These are phyloP conservation scores for Loris lydekkerianus DNA, from an alignment of 2,797 vertebrate species.

Conservation along the genomic window DNA sequence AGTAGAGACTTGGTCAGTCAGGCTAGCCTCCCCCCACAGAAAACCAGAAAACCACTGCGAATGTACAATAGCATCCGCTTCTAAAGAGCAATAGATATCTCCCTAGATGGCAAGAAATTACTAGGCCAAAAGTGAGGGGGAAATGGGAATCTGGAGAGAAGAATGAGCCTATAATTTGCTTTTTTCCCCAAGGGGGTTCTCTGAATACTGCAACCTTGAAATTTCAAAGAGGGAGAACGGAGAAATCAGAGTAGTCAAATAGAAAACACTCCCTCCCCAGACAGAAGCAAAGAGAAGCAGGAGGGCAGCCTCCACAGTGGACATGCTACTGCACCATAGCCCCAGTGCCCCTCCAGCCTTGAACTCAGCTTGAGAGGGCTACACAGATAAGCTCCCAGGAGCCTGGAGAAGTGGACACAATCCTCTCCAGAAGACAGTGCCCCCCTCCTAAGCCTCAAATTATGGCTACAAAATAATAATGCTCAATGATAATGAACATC, in stretches of 20 bases:
- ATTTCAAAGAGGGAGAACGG: no score
- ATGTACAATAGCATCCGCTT: background rate
- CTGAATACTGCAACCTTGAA: accelerated
- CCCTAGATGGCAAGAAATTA: background rate
- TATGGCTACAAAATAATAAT: background rate
- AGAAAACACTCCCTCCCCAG: background rate
- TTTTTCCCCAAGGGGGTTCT: background rate
- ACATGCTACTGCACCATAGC: no score
- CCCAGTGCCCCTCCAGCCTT: background rate
- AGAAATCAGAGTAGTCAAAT: background rate
- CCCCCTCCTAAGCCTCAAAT: background rate
- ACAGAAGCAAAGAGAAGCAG: background rate
- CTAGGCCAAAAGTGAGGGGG: background rate
- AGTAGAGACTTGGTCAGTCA: accelerated
- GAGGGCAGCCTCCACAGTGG: no score
- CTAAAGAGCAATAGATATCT: background rate
- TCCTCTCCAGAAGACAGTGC: background rate
- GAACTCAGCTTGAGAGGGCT: background rate
- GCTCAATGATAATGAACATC: no score
- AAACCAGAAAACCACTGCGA: background rate
- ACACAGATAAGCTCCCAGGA: background rate
- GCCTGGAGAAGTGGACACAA: background rate
- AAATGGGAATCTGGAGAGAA: accelerated
- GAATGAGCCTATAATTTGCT: background rate
- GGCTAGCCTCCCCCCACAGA: background rate